Evolutionary conservation across 1,140 invertebrate species (phyloP).

Genomic region (Drosophila punjabiensis): DNA sequence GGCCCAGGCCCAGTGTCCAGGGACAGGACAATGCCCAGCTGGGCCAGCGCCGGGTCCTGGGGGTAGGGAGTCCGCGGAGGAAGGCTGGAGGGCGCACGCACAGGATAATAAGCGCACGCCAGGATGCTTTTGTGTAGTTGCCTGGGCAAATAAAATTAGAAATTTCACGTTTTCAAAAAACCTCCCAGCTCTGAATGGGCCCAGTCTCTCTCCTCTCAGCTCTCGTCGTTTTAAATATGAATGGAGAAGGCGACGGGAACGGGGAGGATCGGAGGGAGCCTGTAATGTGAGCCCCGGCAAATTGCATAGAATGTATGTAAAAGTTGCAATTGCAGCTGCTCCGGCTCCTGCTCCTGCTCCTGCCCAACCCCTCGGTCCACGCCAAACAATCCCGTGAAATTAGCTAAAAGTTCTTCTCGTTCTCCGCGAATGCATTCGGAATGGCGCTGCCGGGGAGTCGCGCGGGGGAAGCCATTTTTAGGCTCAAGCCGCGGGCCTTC

Average conservation of each 20-base stretch:
- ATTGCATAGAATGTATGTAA: conserved; percentile 80
- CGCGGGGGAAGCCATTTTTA: conserved; percentile 61
- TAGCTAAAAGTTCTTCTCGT: conserved; percentile 73
- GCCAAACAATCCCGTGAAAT: conserved; percentile 77
- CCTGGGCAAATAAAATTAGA: conserved; percentile 79
- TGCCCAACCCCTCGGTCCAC: conserved; percentile 10
- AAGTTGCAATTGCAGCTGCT: conserved; percentile 78
- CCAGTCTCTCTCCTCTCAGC: conserved; percentile 4
- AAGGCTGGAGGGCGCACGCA: conserved; percentile 48
- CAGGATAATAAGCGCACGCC: conserved; percentile 81
- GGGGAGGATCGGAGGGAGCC: background rate
- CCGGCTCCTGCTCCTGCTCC: conserved; percentile 10
- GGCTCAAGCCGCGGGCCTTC: conserved; percentile 77
- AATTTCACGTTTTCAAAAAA: conserved; percentile 80
- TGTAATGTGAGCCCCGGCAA: conserved; percentile 70
- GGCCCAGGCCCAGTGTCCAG: conserved; percentile 39
- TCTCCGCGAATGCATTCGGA: conserved; percentile 26
- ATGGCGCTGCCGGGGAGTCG: background rate
- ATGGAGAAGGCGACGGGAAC: conserved; percentile 19
- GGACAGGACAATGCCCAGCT: conserved; percentile 72
- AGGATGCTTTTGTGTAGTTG: conserved; percentile 76
- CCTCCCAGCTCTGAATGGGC: conserved; percentile 55
- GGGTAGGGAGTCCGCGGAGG: background rate
- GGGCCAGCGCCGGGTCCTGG: conserved; percentile 29
- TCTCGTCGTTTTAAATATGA: conserved; percentile 68